Evolutionary conservation across 1,140 invertebrate species (phyloP).

Genomic region (Monomorium pharaonis): DNA sequence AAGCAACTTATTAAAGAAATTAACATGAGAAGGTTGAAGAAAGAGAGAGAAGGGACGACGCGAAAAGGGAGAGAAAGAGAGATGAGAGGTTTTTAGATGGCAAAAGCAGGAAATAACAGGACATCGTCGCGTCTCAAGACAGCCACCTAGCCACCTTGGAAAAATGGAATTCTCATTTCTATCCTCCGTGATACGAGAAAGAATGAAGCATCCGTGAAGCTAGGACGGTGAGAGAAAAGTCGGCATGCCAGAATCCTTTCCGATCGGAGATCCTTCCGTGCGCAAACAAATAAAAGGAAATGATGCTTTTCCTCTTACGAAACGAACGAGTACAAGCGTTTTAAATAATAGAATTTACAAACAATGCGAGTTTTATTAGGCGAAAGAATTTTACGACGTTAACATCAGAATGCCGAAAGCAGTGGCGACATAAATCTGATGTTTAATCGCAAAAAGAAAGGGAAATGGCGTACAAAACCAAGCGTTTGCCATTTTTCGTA

Average conservation of each 20-base stretch:
- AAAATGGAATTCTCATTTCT: constrained; percentile 57
- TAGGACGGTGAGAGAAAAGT: constrained; percentile 2
- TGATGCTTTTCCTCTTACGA: neutral
- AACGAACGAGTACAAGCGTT: constrained; percentile 4
- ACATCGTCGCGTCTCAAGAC: constrained; percentile 4
- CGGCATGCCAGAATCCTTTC: constrained; percentile 7
- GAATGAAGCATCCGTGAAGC: constrained; percentile 17
- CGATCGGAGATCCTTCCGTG: constrained; percentile 4
- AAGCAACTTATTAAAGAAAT: constrained; percentile 24
- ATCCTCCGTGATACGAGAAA: constrained; percentile 28
- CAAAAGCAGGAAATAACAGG: constrained; percentile 28
- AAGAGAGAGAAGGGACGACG: neutral
- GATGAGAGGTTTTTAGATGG: neutral
- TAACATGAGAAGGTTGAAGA: neutral
- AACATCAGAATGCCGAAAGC: neutral
- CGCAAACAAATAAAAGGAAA: constrained; percentile 29
- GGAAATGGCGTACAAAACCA: neutral
- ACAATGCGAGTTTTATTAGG: constrained; percentile 18
- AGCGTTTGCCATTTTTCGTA: neutral
- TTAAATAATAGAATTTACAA: constrained; percentile 29
- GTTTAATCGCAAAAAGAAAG: neutral
- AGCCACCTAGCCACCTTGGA: neutral
- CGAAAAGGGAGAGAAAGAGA: neutral
- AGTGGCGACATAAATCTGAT: neutral
- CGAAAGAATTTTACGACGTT: constrained; percentile 34